Conservation (phyloP, 2,797 vertebrate species). For the Sebastes variabilis region DNA sequence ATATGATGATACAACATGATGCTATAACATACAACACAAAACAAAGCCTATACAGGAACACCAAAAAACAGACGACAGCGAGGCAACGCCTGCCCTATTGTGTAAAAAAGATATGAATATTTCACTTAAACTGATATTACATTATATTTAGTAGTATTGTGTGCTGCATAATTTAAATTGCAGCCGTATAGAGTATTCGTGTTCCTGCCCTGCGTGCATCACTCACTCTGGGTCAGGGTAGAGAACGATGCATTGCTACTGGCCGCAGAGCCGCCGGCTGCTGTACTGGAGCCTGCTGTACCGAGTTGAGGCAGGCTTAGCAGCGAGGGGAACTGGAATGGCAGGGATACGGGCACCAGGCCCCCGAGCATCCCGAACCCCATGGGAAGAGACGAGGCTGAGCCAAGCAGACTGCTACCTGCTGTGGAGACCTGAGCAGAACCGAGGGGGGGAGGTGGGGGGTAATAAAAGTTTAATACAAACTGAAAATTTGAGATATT, state of each 20-base stretch:
- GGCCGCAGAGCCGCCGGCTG: constrained; percentile 87
- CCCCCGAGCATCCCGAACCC: constrained; percentile 95
- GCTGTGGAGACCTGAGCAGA: constrained; percentile 83
- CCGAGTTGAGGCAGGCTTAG: constrained; percentile 85
- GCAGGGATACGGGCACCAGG: constrained; percentile 94
- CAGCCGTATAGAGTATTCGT: not conserved
- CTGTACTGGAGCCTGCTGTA: constrained; percentile 75
- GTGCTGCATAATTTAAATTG: not conserved
- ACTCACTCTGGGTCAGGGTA: constrained; percentile 93
- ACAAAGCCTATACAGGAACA: constrained; percentile 34
- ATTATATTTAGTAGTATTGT: not conserved
- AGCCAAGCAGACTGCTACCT: constrained; percentile 85
- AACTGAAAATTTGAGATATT: not conserved
- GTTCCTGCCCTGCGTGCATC: not conserved
- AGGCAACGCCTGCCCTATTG: not conserved
- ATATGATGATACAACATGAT: constrained; percentile 52
- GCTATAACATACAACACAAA: constrained; percentile 45
- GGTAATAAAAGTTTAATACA: accelerated
- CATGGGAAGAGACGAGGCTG: constrained; percentile 88
- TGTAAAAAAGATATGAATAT: not conserved
- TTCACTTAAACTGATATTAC: not conserved
- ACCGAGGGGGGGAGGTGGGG: too few relatives aligned
- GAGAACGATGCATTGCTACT: constrained; percentile 90
- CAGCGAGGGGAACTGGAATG: constrained; percentile 94
- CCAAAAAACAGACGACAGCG: not conserved